Conservation (phyloP, 2,888 invertebrate genomes). For the Spisula solida region DNA sequence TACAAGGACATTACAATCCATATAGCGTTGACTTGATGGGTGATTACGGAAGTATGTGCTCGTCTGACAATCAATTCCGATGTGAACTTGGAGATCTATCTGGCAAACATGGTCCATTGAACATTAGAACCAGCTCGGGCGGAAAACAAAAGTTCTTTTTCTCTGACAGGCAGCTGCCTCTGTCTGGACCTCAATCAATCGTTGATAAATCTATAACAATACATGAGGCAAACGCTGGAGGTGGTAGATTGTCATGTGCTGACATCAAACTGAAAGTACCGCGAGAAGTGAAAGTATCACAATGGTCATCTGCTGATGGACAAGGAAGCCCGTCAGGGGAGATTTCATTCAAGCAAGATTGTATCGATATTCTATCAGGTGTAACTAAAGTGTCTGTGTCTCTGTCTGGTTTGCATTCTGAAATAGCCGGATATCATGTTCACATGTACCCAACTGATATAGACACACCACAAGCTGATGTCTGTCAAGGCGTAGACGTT, state of each 20-base stretch:
- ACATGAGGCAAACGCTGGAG: slow-evolving; percentile 95
- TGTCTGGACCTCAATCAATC: slow-evolving; percentile 92
- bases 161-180: slow-evolving; percentile 93
- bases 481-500: slow-evolving; percentile 89
- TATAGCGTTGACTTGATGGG: slow-evolving; percentile 89
- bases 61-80: slow-evolving; percentile 91
- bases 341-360: slow-evolving; percentile 71
- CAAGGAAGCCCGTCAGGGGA: slow-evolving; percentile 58
- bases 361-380: slow-evolving; percentile 51
- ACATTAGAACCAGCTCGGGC: slow-evolving; percentile 60
- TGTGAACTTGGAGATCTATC: slow-evolving; percentile 96
- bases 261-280: slow-evolving; percentile 78
- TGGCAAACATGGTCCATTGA: slow-evolving; percentile 84
- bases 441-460: slow-evolving; percentile 87
- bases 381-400: slow-evolving; percentile 88
- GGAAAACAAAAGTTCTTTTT: slow-evolving; percentile 87
- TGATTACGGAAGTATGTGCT: slow-evolving; percentile 75
- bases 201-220: slow-evolving; percentile 95
- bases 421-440: slow-evolving; percentile 87
- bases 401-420: slow-evolving; percentile 84
- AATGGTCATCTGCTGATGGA: slow-evolving; percentile 57
- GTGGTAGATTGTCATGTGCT: slow-evolving; percentile 92
- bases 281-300: slow-evolving; percentile 61
- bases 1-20: slow-evolving; percentile 93
- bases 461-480: slow-evolving; percentile 73